Evolutionary conservation across 2,888 invertebrate genomes (phyloP), one percentile per base, ranked within the genome.

Genomic region (Agriotes lineatus): DNA sequence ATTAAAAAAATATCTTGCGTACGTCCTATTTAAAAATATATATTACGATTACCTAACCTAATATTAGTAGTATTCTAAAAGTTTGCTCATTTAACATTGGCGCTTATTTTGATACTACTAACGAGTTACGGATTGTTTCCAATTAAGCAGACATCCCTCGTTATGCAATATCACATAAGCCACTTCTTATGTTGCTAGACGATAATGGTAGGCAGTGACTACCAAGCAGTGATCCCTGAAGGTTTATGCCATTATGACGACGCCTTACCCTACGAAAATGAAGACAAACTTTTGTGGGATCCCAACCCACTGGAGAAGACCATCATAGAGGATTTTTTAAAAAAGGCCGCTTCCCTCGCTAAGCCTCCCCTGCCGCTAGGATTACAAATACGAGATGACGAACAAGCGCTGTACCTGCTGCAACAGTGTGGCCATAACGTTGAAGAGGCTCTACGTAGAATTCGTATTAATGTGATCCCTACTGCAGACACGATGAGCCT

Each of bases 151-250:
- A 48, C 48, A n/a, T 4, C n/a, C n/a, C 22, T 5, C 5, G 9
- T 16, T 39, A 14, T 39, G 1, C 10, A 35, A 42, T 16, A 16
- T 18, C 19, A 48, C 33, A 30, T 52, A 33, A 52, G 35, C 18
- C 16, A 30, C 9, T 56, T 56, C 19, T 33, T 56, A 37, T 64
- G 39, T 75, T 79, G 60, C 75, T 72, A 89, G 88, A 96, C 95
- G 18, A 97, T 97, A 72, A 96, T 96, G 94, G 96, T 98, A 20
- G 98, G 97, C 14, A 91, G 91, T 73, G 95, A 96, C 80, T 97
- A 93, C 82, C 98, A 98, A 86, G 98, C 97, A 1, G 90, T 90
- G 62, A 96, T 98, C 79, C 97, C 97, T 0, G 95, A 95, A 82
- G 96, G 96, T 0, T 86, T 97, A 14, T 93, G 93, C 78, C 92